Conservation (phyloP, 2,113 vertebrate genomes). For the Muntiacus reevesi region DNA sequence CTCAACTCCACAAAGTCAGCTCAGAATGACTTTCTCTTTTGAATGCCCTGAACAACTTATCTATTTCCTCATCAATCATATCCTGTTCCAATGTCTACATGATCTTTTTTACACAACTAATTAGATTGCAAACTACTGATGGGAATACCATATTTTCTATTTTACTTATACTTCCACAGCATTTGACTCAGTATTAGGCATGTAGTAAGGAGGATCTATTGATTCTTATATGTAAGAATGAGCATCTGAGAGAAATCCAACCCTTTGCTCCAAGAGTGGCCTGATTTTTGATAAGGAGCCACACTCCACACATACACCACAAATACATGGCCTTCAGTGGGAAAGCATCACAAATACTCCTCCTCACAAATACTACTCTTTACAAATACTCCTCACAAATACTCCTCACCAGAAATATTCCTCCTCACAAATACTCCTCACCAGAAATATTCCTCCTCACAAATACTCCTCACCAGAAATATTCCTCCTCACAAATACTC, state of each 20-base stretch:
- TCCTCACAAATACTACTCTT: background rate
- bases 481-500: background rate
- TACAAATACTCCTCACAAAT: background rate
- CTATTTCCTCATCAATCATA: background rate
- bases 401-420: background rate
- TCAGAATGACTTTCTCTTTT: background rate
- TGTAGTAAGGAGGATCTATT: background rate
- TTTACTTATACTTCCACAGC: background rate
- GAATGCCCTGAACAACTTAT: background rate
- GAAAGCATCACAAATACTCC: background rate
- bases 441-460: background rate
- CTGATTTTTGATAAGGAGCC: background rate
- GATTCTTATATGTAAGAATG: background rate
- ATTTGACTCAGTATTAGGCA: background rate
- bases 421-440: background rate
- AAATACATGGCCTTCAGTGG: background rate
- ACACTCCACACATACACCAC: background rate
- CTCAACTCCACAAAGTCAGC: background rate
- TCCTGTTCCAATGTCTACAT: background rate
- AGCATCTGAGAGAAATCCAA: background rate
- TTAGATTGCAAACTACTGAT: background rate
- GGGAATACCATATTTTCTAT: background rate
- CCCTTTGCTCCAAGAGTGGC: background rate
- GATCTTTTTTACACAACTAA: background rate
- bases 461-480: background rate